Conservation (phyloP, 2,797 vertebrate species). For the Ptychadena robeensis region DNA sequence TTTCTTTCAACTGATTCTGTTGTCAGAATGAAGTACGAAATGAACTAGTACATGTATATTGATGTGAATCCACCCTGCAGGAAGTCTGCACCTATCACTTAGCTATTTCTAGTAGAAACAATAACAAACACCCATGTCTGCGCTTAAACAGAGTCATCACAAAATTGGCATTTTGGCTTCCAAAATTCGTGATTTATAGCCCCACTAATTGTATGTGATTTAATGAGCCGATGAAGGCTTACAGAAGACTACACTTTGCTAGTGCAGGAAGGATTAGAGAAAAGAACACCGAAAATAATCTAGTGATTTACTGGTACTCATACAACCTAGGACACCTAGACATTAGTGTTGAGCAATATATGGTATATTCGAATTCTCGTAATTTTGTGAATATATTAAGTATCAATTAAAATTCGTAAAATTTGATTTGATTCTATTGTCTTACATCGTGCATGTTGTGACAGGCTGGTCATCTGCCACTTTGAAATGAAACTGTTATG, state of each 20-base stretch:
- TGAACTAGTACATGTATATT: slow-evolving; percentile 36
- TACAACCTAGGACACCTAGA: too few relatives aligned
- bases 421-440: too few relatives aligned
- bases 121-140: slow-evolving; percentile 48
- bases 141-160: slow-evolving; percentile 49
- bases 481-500: too few relatives aligned
- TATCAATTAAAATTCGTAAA: too few relatives aligned
- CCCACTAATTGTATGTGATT: slow-evolving; percentile 35
- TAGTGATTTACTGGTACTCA: too few relatives aligned
- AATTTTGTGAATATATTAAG: too few relatives aligned
- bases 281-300: not conserved
- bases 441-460: too few relatives aligned
- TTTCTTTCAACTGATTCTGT: slow-evolving; percentile 24
- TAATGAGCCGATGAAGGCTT: slow-evolving; percentile 28
- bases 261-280: not conserved
- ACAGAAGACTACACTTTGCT: not conserved
- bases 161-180: slow-evolving; percentile 44
- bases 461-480: too few relatives aligned
- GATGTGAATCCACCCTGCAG: slow-evolving; percentile 50
- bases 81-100: slow-evolving; percentile 60
- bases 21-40: slow-evolving; percentile 51
- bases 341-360: too few relatives aligned
- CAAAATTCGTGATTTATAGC: slow-evolving; percentile 39
- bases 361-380: too few relatives aligned
- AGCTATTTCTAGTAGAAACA: slow-evolving; percentile 61